Evolutionary conservation across 2,113 vertebrate genomes (phyloP).

Genomic region (Vombatus ursinus): DNA sequence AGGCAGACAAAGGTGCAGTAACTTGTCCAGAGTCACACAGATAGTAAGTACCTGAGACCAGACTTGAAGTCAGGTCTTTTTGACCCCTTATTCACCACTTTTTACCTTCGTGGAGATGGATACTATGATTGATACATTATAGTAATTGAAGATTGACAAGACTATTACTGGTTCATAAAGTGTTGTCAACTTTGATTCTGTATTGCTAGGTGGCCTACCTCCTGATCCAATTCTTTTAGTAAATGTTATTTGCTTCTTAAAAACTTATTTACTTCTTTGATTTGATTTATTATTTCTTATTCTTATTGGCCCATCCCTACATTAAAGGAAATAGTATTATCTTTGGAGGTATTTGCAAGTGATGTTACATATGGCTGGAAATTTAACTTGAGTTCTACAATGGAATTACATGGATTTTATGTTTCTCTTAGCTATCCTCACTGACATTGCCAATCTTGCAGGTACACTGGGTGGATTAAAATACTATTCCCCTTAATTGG

Average conservation of each 20-base stretch:
- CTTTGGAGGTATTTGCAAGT: background rate
- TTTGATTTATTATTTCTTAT: background rate
- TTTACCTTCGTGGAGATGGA: background rate
- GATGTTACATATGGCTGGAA: background rate
- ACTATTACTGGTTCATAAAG: background rate
- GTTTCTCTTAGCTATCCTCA: background rate
- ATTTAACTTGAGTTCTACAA: background rate
- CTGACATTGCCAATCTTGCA: background rate
- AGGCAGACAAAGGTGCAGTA: too few species aligned
- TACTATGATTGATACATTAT: background rate
- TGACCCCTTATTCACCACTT: background rate
- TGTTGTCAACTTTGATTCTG: background rate
- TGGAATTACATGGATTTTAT: background rate
- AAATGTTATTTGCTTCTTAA: slow-evolving; percentile 9
- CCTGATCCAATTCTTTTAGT: background rate
- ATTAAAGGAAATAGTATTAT: slow-evolving; percentile 47
- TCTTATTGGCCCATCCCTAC: background rate
- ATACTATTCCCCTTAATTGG: background rate
- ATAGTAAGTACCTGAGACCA: background rate
- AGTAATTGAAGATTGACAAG: background rate
- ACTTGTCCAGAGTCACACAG: background rate
- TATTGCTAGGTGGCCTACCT: background rate
- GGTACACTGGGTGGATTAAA: background rate
- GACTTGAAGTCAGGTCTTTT: background rate
- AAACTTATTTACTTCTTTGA: background rate